phyloP scores from a whole-genome alignment of 2,113 vertebrate genomes.

The Oryzias celebensis region DNA sequence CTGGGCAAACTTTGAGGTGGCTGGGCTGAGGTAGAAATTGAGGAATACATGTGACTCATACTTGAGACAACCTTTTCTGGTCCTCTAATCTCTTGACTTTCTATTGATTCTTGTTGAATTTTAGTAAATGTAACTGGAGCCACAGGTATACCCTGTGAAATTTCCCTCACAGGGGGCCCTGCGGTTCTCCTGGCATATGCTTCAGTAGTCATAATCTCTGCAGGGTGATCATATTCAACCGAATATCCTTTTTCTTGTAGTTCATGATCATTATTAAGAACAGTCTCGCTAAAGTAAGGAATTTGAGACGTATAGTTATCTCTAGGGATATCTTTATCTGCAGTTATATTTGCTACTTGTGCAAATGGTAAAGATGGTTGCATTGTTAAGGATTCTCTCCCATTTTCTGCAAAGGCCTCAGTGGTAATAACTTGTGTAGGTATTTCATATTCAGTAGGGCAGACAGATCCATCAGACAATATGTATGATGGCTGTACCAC shows the following conservation, averaged over 20 bases:
- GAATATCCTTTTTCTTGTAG: slow-evolving; percentile 47
- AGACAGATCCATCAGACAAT: slow-evolving; percentile 43
- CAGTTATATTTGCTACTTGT: slow-evolving; percentile 52
- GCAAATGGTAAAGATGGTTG: slow-evolving; percentile 40
- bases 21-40: slow-evolving; percentile 76
- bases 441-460: slow-evolving; percentile 48
- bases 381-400: slow-evolving; percentile 60
- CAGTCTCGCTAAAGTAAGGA: slow-evolving; percentile 41
- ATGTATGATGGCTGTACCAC: slow-evolving; percentile 45
- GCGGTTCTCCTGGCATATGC: slow-evolving; percentile 52
- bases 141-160: slow-evolving; percentile 38
- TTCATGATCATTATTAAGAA: slow-evolving; percentile 40
- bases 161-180: slow-evolving; percentile 44
- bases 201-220: slow-evolving; percentile 61
- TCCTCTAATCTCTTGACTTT: slow-evolving; percentile 79
- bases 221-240: slow-evolving; percentile 59
- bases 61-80: slow-evolving; percentile 78
- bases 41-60: slow-evolving; percentile 79
- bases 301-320: slow-evolving; percentile 33
- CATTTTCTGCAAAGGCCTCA: slow-evolving; percentile 47
- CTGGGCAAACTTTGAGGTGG: slow-evolving; percentile 71
- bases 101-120: slow-evolving; percentile 80
- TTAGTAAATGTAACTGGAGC: slow-evolving; percentile 68
- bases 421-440: slow-evolving; percentile 45
- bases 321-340: slow-evolving; percentile 52